Percentiles rank a stretch among this genome's conserved stretches.
Conservation (phyloP, 30 jellyfish, hydroid and myxozoan species). For the Hydra vulgaris region DNA sequence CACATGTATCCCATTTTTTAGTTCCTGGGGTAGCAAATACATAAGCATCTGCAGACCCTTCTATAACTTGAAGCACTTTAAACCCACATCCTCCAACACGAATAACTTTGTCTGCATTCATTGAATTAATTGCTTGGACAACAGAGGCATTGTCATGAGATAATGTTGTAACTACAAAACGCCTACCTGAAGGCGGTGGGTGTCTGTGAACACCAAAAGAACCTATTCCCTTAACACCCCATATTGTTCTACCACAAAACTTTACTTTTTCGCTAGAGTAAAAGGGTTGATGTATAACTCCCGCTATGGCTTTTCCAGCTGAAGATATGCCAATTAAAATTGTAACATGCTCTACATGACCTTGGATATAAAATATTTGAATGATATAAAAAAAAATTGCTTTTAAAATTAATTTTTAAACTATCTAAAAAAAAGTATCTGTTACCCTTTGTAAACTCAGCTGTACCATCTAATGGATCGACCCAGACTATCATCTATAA, state of each 20-base stretch:
- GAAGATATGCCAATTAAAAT: slow-evolving; percentile 90
- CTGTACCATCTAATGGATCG: slow-evolving; percentile 98
- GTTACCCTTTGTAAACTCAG: slow-evolving; percentile 87
- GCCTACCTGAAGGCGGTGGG: slow-evolving; percentile 49
- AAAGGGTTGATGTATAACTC: slow-evolving; percentile 93
- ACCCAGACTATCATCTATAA: slow-evolving; percentile 96
- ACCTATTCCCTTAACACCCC: slow-evolving; percentile 91
- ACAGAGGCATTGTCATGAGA: slow-evolving; percentile 73
- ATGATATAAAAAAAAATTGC: not conserved
- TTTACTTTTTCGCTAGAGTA: slow-evolving; percentile 31
- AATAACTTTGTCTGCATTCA: slow-evolving; percentile 50
- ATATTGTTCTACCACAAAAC: slow-evolving; percentile 62
- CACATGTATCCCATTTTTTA: slow-evolving; percentile 99
- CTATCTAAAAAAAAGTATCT: not conserved
- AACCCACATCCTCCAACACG: slow-evolving; percentile 92
- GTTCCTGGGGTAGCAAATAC: slow-evolving; percentile 91
- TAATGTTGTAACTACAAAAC: slow-evolving; percentile 71
- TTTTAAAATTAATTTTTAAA: not conserved
- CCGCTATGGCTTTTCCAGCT: slow-evolving; percentile 96
- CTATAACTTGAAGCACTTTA: slow-evolving; percentile 68
- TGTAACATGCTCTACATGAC: slow-evolving; percentile 81
- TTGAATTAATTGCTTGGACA: slow-evolving; percentile 62
- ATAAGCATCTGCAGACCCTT: slow-evolving; percentile 93
- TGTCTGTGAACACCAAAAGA: slow-evolving; percentile 55
- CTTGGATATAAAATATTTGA: slow-evolving; percentile 24